A percentile compares a stretch with the other conserved stretches of the same genome.
Conservation (phyloP, 2,797 vertebrate genomes). For the Xenopus petersii region DNA sequence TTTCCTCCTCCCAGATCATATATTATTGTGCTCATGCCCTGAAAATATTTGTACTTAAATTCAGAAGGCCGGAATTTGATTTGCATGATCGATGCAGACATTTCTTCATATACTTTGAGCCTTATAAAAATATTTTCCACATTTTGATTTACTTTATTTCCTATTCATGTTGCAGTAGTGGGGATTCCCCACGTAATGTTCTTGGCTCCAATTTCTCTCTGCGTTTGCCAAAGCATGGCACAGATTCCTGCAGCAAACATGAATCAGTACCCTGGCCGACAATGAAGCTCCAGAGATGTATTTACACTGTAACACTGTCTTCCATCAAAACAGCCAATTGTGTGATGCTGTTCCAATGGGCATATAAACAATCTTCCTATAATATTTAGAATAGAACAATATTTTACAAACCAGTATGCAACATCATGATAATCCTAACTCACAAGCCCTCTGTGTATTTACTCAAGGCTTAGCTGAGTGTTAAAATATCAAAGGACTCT, state of each 20-base stretch:
- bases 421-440: constrained; percentile 25
- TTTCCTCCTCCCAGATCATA: too few relatives aligned
- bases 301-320: constrained; percentile 39
- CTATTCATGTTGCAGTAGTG: background rate
- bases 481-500: constrained; percentile 33
- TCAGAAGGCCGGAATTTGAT: too few relatives aligned
- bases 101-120: too few relatives aligned
- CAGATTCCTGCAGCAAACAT: constrained; percentile 17
- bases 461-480: constrained; percentile 31
- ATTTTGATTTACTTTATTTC: background rate
- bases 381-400: constrained; percentile 33
- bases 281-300: constrained; percentile 34
- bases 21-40: too few relatives aligned
- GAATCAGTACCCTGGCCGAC: constrained; percentile 20
- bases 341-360: constrained; percentile 41
- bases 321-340: constrained; percentile 35
- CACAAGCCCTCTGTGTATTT: constrained; percentile 34
- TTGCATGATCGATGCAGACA: too few relatives aligned
- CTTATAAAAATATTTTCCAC: background rate
- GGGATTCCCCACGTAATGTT: background rate
- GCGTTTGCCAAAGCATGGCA: constrained; percentile 27
- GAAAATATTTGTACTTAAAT: too few relatives aligned
- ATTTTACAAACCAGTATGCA: constrained; percentile 41
- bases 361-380: constrained; percentile 42
- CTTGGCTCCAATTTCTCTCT: constrained; percentile 12